Conservation (phyloP, 2,888 invertebrate species). For the Pseudoips prasinana region DNA sequence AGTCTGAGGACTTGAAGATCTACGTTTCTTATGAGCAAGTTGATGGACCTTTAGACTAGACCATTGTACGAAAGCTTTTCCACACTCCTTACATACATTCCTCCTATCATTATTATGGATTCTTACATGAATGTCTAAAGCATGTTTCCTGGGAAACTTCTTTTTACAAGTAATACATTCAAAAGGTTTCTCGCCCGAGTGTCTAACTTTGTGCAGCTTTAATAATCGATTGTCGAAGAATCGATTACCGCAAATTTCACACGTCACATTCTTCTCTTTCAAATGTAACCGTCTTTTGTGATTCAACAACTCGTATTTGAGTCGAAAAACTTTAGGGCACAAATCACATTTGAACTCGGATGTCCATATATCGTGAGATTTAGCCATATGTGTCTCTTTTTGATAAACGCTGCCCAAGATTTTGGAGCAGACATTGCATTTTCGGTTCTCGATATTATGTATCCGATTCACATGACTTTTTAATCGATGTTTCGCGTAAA, state of each 20-base stretch:
- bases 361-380: conserved; percentile 9
- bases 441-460: conserved; percentile 8
- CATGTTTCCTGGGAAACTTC: conserved; percentile 19
- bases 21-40: neutral
- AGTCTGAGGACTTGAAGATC: too few species aligned
- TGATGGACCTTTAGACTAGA: conserved; percentile 6
- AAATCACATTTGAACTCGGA: conserved; percentile 15
- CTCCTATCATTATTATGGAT: conserved; percentile 38
- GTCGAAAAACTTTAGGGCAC: conserved; percentile 12
- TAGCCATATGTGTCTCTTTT: conserved; percentile 17
- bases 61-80: conserved; percentile 33
- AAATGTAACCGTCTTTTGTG: conserved; percentile 40
- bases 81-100: conserved; percentile 39
- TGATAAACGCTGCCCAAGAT: conserved; percentile 11
- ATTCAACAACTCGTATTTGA: conserved; percentile 9
- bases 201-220: conserved; percentile 38
- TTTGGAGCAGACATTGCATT: conserved; percentile 14
- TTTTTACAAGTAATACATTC: conserved; percentile 23
- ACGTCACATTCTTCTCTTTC: conserved; percentile 42
- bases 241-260: conserved; percentile 42
- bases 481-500: conserved; percentile 4
- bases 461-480: conserved; percentile 8
- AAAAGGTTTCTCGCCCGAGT: conserved; percentile 22
- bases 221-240: conserved; percentile 33
- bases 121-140: conserved; percentile 11